Base-by-base conservation (phyloP, 1,140 invertebrate species). In the Sweltsa coloradensis region DNA sequence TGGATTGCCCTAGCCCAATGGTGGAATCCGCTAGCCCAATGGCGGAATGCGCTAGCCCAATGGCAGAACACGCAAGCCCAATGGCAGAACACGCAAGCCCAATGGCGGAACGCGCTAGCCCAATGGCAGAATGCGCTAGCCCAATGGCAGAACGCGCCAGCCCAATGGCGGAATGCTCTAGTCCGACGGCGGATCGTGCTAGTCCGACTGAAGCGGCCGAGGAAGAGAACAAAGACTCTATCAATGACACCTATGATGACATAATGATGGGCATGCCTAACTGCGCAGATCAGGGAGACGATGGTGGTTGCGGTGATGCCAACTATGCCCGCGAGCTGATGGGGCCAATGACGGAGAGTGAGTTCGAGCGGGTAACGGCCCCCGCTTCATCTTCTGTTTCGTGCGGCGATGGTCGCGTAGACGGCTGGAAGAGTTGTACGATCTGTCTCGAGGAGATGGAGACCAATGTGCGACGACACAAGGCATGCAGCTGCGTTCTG, bases 391-490 rank as follows among this genome's bases (percentile, higher is more conserved):
- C n/a, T n/a, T 44, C 25, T 16, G 26, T 11, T 7, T 18, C 5
- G 26, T 18, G 41, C 1, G 24, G 23, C 11, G 47, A 25, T 42
- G 34, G 41, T 22, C 23, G 34, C 21, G 31, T 40, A 5, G 47
- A 49, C 37, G 47, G 47, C 0, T 49, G 47, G 34, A 22, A 26
- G 23, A 59, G 41, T 3, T 81, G 79, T 61, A 71, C 66, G 23
- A 81, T 83, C 48, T 83, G 79, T 53, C 60, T 81, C 14, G 78
- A 81, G 45, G 78, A 81, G 37, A 62, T 69, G 36, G 71, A 77
- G 18, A 64, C 59, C 14, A 69, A 75, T 50, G 59, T 81, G 24
- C 69, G 72, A 49, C 68, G 68, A 19, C 78, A 81, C 51, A 60
- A 58, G 4, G 65, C 61, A 22, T 81, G 78, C 58, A 65, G 65